Conservation (phyloP, 2,797 vertebrate species). For the Gadopsis bispinosus region DNA sequence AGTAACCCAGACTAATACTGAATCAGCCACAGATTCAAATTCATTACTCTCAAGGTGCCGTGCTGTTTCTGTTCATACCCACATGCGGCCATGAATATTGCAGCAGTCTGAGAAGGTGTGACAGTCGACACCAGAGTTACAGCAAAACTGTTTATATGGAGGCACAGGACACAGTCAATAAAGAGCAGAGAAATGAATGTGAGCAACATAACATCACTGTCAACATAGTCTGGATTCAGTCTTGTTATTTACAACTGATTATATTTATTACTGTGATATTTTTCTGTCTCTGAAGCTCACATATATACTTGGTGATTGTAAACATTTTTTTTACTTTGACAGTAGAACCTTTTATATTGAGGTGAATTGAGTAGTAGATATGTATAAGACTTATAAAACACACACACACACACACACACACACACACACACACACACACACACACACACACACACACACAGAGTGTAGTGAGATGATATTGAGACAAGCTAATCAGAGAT, state of each 20-base stretch:
- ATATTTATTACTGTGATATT: constrained; percentile 22
- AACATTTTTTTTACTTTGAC: not conserved
- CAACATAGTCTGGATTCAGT: constrained; percentile 19
- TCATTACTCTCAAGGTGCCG: constrained; percentile 71
- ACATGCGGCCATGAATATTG: constrained; percentile 53
- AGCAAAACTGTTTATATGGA: constrained; percentile 29
- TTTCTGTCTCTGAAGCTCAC: constrained; percentile 12
- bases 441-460: not conserved
- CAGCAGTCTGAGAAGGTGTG: constrained; percentile 41
- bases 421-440: not conserved
- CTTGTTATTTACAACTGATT: constrained; percentile 35
- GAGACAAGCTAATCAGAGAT: not conserved
- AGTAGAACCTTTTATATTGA: constrained; percentile 18
- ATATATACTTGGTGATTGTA: not conserved
- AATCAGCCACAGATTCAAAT: constrained; percentile 75
- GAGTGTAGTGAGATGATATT: not conserved
- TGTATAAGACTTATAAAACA: not conserved
- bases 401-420: not conserved
- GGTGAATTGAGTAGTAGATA: not conserved
- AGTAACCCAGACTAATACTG: constrained; percentile 71
- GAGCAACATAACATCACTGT: constrained; percentile 22
- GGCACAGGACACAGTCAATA: constrained; percentile 10
- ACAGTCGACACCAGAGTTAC: constrained; percentile 35
- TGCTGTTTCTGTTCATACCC: constrained; percentile 47
- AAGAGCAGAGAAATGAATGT: constrained; percentile 19